These are phyloP conservation scores for Egretta garzetta DNA, from an alignment of 2,113 vertebrate genomes.

Conservation along the genomic window DNA sequence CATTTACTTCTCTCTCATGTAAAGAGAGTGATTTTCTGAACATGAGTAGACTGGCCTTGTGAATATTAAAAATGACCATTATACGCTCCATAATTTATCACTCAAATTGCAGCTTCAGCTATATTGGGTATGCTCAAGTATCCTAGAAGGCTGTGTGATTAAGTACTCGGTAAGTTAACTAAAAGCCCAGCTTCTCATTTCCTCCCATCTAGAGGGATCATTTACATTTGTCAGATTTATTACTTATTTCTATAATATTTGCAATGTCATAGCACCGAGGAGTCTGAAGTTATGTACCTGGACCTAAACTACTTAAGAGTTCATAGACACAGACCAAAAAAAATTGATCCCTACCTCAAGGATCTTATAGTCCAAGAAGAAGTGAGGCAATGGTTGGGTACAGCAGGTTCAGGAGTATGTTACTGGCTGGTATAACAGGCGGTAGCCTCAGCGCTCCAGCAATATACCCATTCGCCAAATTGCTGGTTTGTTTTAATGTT, in stretches of 20 bases:
- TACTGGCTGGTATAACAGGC: background rate
- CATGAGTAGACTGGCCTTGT: conserved; percentile 25
- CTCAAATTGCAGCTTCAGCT: conserved; percentile 40
- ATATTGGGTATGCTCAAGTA: background rate
- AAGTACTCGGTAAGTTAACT: conserved; percentile 37
- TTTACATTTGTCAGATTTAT: conserved; percentile 25
- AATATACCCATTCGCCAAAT: background rate
- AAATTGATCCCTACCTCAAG: background rate
- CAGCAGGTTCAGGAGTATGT: background rate
- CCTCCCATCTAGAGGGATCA: conserved; percentile 10
- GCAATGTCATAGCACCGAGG: background rate
- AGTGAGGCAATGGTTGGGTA: background rate
- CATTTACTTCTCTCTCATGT: conserved; percentile 34
- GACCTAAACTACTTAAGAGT: background rate
- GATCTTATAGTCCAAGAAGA: background rate
- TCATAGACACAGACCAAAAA: background rate
- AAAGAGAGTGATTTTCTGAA: conserved; percentile 48
- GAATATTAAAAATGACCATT: conserved; percentile 46
- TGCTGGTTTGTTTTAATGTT: background rate
- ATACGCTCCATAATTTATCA: conserved; percentile 19
- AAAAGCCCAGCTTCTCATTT: conserved; percentile 13
- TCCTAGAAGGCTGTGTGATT: conserved; percentile 28
- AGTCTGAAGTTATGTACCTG: background rate
- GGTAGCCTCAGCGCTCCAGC: background rate
- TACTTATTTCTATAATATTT: conserved; percentile 31